Base-by-base conservation (phyloP, 2,113 vertebrate genomes). In the Phalacrocorax aristotelis region DNA sequence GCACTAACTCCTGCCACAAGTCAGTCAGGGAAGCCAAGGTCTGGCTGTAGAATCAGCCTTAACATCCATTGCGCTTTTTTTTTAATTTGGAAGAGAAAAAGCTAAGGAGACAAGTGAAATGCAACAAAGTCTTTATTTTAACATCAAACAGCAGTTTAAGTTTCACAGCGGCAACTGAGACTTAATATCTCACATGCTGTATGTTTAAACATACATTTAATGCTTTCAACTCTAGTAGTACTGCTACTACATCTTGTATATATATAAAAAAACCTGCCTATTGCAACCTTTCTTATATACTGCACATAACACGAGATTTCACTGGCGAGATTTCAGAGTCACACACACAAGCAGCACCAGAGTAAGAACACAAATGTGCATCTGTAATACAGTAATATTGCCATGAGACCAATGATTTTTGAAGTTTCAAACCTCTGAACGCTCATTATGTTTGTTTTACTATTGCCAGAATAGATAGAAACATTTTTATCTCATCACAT, bases 401-500 rank as follows among this genome's bases (percentile, higher is more conserved):
- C 93, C 66, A 69, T 2, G 32, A 95, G 91, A 97, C 87, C 83
- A 87, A 91, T 72, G 65, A 93, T 79, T 93, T 95, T 46, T 74
- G 42, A 88, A 79, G 64, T 91, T 95, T 89, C 86, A 88, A 96
- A 84, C 78, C 78, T 84, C 81, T 66, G 46, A 78, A 62, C 19
- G 32, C 85, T 85, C 89, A 55, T 85, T 76, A 85, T 40, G 48
- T 65, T 93, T 92, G 70, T 52, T 95, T 91, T 84, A 96, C 87
- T 75, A 78, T 44, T 83, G 71, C 78, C 82, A 91, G 78, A 90
- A 76, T 5, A 96, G 91, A 91, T 18, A 90, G 82, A 90, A 90
- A 83, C 82, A 83, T 90, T 93, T 87, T 96, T 80, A 93, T 86
- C 78, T 90, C 95, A 92, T 80, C 75, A 46, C 66, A 94, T 92